Conservation (phyloP, 2,113 vertebrate genomes). For the Dromiciops gliroides region DNA sequence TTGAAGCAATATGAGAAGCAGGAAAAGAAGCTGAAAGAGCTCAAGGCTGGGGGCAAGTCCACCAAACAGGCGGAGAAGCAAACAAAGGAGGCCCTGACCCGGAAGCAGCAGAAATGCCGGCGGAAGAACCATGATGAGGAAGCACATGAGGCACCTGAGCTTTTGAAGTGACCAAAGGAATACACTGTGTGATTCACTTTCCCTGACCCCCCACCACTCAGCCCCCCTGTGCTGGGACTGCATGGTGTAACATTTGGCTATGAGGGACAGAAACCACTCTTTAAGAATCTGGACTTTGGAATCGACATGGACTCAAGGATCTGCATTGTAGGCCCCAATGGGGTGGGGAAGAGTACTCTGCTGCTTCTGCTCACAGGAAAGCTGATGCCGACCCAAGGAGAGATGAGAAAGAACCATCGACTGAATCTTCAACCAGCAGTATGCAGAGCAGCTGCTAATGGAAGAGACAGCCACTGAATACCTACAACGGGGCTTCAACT, state of each 20-base stretch:
- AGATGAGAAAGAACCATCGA: constrained; percentile 95
- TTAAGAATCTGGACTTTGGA: constrained; percentile 93
- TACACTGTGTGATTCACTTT: constrained; percentile 96
- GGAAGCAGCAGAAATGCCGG: constrained; percentile 93
- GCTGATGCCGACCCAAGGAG: constrained; percentile 89
- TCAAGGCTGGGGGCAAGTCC: constrained; percentile 94
- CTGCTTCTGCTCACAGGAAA: constrained; percentile 91
- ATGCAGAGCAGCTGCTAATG: constrained; percentile 94
- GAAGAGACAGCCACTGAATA: constrained; percentile 92
- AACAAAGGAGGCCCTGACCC: constrained; percentile 90
- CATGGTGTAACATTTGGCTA: constrained; percentile 92
- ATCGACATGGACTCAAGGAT: constrained; percentile 95
- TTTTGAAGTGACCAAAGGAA: constrained; percentile 91
- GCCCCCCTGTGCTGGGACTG: constrained; percentile 93
- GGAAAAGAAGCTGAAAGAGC: constrained; percentile 92
- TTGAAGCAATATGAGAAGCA: constrained; percentile 95
- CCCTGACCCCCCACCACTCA: constrained; percentile 90
- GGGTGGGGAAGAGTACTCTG: constrained; percentile 94
- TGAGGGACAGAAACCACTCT: constrained; percentile 87
- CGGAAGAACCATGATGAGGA: constrained; percentile 92
- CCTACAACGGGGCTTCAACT: constrained; percentile 93
- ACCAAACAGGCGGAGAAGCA: constrained; percentile 95
- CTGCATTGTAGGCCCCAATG: constrained; percentile 94
- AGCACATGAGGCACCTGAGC: constrained; percentile 85
- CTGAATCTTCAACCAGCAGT: constrained; percentile 96